Percentiles rank a stretch among this genome's conserved stretches.
Evolutionary conservation across 2,113 vertebrate species (phyloP).

Genomic region (Pionites leucogaster): DNA sequence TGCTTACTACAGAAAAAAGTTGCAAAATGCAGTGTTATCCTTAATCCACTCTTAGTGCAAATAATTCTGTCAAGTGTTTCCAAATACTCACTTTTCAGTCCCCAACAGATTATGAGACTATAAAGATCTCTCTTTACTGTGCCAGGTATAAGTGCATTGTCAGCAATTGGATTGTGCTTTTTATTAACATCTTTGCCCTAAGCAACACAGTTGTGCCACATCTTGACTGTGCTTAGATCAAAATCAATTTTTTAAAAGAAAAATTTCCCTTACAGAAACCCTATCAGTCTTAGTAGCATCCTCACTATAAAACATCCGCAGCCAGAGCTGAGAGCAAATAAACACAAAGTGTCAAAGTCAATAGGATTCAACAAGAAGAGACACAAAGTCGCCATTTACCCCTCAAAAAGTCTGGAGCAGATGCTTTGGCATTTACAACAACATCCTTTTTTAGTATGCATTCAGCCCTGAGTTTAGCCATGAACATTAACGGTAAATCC

Average conservation of each 20-base stretch:
- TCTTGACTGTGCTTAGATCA: neutral
- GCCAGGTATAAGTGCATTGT: neutral
- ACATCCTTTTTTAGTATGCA: neutral
- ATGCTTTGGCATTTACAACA: neutral
- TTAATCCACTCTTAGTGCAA: neutral
- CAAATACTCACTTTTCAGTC: neutral
- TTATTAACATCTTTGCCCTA: neutral
- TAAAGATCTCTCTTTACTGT: neutral
- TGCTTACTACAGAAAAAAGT: neutral
- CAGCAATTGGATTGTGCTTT: neutral
- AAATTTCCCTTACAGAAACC: neutral
- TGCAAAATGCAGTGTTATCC: neutral
- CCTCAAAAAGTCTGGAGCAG: constrained; percentile 14
- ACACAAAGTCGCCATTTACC: constrained; percentile 45
- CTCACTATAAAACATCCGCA: neutral
- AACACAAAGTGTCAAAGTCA: neutral
- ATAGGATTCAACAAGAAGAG: neutral
- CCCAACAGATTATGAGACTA: neutral
- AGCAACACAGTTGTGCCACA: neutral
- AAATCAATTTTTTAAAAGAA: neutral
- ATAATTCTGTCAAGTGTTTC: neutral
- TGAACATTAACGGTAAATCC: neutral
- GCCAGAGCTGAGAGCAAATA: neutral
- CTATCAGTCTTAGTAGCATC: neutral
- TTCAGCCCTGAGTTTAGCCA: neutral